Evolutionary conservation across 1,140 invertebrate genomes (phyloP), one percentile per base, ranked within the genome.

Genomic region (Antheraea pernyi): DNA sequence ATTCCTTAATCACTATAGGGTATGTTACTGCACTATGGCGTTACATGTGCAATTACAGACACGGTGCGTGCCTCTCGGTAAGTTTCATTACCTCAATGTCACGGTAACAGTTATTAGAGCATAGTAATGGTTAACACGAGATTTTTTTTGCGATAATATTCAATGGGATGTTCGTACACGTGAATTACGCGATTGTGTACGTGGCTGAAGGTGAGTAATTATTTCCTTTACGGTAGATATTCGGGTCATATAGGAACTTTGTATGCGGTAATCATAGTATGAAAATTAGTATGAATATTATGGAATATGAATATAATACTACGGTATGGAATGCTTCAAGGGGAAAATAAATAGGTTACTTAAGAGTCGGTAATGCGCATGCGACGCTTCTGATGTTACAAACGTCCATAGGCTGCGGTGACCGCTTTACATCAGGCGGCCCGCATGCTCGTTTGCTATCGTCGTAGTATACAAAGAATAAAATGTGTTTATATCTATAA

Each of bases 41-140:
- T n/a, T 53, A 16, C 46, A 13, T 53, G 46, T 53, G 7, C 11
- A 11, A 3, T 42, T 53, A n/a, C 11, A 53, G 46, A 53, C 46
- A 53, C 46, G 46, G 11, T 53, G 46, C 46, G 46, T 53, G 46
- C 11, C 16, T 53, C 46, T 13, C 16, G 11, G 16, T 53, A 16
- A 22, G 19, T 61, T 22, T 61, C 59, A 22, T 61, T 53, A 53
- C 22, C 19, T 61, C 59, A 59, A 59, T 59, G 58, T 59, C 58
- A 59, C n/a, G 58, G 58, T 59, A 19, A 22, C n/a, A 61, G 59
- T 36, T 22, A 61, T 22, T 36, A 61, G 59, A 61, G 59, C 18
- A 61, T 36, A 53, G 16, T 53, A 16, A 53, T 16, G 6, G 16
- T 53, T 53, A 53, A 53, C 13, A 53, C 16, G 5, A 53, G 9